A percentile compares a stretch with the other conserved stretches of the same genome.
Conservation (phyloP, 2,113 vertebrate genomes). For the Callaeas wilsoni region DNA sequence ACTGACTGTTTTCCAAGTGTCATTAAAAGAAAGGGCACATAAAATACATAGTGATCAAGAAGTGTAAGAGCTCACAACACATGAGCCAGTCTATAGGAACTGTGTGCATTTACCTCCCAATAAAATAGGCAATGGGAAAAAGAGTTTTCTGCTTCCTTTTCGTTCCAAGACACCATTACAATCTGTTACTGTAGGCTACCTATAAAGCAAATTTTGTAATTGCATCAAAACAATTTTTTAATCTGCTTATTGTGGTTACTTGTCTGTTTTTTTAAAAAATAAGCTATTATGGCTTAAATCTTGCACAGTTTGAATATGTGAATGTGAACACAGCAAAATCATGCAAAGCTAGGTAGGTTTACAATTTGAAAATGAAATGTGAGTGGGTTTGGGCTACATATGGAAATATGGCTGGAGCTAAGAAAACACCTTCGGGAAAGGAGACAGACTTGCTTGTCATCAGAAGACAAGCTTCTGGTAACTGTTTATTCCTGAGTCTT, state of each 20-base stretch:
- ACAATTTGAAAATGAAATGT: background rate
- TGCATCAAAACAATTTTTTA: background rate
- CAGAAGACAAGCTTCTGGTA: background rate
- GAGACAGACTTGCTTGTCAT: background rate
- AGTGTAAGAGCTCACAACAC: background rate
- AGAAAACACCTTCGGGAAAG: background rate
- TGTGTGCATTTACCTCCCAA: background rate
- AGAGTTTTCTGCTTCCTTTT: background rate
- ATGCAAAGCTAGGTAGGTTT: background rate
- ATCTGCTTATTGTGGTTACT: background rate
- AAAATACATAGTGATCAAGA: background rate
- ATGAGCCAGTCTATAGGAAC: background rate
- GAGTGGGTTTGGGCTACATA: background rate
- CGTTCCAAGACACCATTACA: background rate
- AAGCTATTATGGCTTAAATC: background rate
- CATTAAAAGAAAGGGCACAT: background rate
- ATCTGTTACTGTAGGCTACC: background rate
- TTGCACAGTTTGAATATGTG: background rate
- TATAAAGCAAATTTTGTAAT: background rate
- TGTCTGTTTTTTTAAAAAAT: background rate
- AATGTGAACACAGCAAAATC: background rate
- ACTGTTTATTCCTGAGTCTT: background rate
- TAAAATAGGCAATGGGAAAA: background rate
- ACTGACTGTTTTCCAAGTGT: background rate
- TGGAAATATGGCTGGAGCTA: background rate